phyloP scores from a whole-genome alignment of 2,797 vertebrate species.

The Cyprinodon diabolis region DNA sequence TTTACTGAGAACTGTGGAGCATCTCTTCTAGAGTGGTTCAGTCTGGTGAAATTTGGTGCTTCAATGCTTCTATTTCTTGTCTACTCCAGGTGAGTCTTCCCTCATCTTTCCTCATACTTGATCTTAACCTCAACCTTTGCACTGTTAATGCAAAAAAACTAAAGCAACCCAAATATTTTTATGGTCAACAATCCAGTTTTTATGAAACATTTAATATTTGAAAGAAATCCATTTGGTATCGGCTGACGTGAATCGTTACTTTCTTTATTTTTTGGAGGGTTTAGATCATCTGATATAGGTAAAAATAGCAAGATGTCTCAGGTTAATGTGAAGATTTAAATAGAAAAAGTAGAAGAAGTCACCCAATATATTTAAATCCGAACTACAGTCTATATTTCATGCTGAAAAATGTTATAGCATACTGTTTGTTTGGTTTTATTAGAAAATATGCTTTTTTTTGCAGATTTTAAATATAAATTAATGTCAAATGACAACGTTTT shows the following conservation, averaged over 20 bases:
- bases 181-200: not conserved
- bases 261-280: not conserved
- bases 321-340: not conserved
- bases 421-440: too few species aligned
- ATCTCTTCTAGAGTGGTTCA: constrained; percentile 52
- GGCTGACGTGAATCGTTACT: not conserved
- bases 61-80: constrained; percentile 65
- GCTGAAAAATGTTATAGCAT: not conserved
- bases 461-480: too few species aligned
- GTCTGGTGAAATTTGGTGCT: constrained; percentile 65
- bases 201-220: not conserved
- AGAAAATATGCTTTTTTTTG: too few species aligned
- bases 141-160: too few species aligned
- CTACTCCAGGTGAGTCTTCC: constrained; percentile 72
- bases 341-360: not conserved
- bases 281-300: not conserved
- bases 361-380: not conserved
- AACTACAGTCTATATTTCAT: not conserved
- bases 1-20: constrained; percentile 55
- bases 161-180: not conserved
- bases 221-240: not conserved
- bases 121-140: constrained; percentile 23
- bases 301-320: not conserved
- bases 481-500: too few species aligned
- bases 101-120: constrained; percentile 36